Evolutionary conservation across 2,113 vertebrate species (phyloP), one percentile per base, ranked within the genome.

Genomic region (Syrmaticus mikado): DNA sequence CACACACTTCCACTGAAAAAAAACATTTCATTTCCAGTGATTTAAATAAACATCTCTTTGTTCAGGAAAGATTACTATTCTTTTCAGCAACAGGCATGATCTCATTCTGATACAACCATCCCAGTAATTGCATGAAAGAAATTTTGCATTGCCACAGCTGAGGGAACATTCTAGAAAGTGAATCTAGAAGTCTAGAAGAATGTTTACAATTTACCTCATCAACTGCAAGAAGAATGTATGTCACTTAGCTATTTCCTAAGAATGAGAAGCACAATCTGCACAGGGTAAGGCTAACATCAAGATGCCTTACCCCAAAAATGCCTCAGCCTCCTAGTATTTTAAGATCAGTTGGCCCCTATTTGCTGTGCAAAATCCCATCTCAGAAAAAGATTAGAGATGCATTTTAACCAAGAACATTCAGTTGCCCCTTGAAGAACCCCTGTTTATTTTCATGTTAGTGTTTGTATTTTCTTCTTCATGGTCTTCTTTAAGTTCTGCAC

Each of bases 91-190:
- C 95, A 94, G 68, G 80, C 93, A 95, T 96, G 95, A 96, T 94
- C 94, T 96, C 96, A 94, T 91, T 93, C 95, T 92, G 80, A 94
- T 94, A 94, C 85, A 97, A 95, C 61, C 91, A 82, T 95, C 80
- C 91, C 90, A 86, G 94, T 96, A 95, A 94, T 68, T 84, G 85
- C 18, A 2, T 68, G 76, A 93, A 89, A 92, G 94, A 85, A 93
- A 81, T 68, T 85, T 82, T 84, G 60, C 91, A 85, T 57, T 67
- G 79, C 91, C 68, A 52, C 72, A 89, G 85, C 76, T 85, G 70
- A 81, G 25, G 65, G 73, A 88, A 85, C 73, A 19, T 27, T 79
- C 78, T 32, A 52, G 70, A 88, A 97, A 90, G 89, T 95, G 90
- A 89, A 88, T 91, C 84, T 28, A 32, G 74, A 87, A 67, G 40